A percentile compares a stretch with the other conserved stretches of the same genome.
These are phyloP conservation scores for Festucalex cinctus DNA, from an alignment of 2,113 vertebrate genomes.

Conservation along the genomic window DNA sequence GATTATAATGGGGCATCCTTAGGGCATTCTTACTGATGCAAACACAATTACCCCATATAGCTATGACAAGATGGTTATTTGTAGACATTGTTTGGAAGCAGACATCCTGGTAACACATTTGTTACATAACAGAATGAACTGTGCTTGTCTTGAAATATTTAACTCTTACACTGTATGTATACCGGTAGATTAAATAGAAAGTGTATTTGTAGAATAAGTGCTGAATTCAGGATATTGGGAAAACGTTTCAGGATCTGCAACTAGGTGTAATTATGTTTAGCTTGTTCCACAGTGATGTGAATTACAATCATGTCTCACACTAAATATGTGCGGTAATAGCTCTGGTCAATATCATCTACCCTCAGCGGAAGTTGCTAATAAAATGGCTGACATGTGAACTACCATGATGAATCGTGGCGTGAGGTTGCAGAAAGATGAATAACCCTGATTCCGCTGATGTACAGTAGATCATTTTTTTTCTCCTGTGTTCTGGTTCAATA, in stretches of 20 bases:
- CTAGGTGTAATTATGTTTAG: slow-evolving; percentile 15
- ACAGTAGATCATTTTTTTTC: no score
- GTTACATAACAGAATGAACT: neutral
- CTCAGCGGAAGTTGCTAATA: slow-evolving; percentile 18
- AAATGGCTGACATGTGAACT: slow-evolving; percentile 44
- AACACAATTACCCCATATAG: slow-evolving; percentile 52
- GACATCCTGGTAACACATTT: neutral
- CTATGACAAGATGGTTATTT: slow-evolving; percentile 43
- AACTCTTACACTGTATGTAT: no score
- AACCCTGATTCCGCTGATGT: no score
- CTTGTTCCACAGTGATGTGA: slow-evolving; percentile 13
- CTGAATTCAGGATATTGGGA: no score
- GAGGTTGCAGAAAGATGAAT: slow-evolving; percentile 22
- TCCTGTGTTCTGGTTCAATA: no score
- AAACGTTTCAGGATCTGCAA: slow-evolving; percentile 14
- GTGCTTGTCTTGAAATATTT: neutral
- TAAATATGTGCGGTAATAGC: slow-evolving; percentile 18
- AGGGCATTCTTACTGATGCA: slow-evolving; percentile 44
- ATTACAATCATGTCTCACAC: slow-evolving; percentile 23
- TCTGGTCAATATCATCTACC: slow-evolving; percentile 31
- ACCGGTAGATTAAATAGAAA: no score
- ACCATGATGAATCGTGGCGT: slow-evolving; percentile 30
- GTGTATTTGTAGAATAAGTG: no score
- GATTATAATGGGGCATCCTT: slow-evolving; percentile 42
- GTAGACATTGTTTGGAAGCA: slow-evolving; percentile 1